phyloP scores from a whole-genome alignment of 2,113 vertebrate genomes.

The Rhea americana region DNA sequence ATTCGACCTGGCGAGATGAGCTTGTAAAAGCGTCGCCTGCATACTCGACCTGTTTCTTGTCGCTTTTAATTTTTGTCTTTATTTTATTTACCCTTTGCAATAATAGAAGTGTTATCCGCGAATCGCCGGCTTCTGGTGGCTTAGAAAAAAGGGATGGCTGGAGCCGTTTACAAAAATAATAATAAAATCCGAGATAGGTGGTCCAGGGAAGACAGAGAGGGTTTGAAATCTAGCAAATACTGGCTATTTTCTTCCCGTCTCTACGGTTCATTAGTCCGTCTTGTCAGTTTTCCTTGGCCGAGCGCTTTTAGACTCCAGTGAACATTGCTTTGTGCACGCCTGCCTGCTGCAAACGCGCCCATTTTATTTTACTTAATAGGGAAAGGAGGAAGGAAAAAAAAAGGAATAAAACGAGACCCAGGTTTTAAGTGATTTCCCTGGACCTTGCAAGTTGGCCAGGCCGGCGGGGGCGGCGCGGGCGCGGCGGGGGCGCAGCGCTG shows the following conservation, averaged over 20 bases:
- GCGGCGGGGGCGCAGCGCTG: no score
- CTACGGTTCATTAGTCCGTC: slow-evolving; percentile 91
- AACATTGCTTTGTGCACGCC: slow-evolving; percentile 88
- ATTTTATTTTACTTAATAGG: slow-evolving; percentile 77
- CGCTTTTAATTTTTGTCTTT: slow-evolving; percentile 92
- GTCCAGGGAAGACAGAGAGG: slow-evolving; percentile 72
- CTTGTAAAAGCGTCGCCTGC: slow-evolving; percentile 89
- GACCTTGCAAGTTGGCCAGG: slow-evolving; percentile 40
- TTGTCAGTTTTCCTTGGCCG: slow-evolving; percentile 91
- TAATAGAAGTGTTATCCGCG: slow-evolving; percentile 63
- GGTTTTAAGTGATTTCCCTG: slow-evolving; percentile 59
- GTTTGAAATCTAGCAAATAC: slow-evolving; percentile 85
- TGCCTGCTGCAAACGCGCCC: slow-evolving; percentile 72
- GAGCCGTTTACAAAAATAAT: slow-evolving; percentile 45
- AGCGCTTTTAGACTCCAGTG: slow-evolving; percentile 90
- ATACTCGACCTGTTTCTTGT: slow-evolving; percentile 96
- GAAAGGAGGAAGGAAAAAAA: background rate
- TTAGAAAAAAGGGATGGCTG: background rate
- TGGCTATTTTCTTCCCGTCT: slow-evolving; percentile 86
- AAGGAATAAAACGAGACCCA: slow-evolving; percentile 57
- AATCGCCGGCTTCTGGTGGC: slow-evolving; percentile 60
- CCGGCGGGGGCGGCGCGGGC: no score
- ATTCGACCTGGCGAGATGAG: slow-evolving; percentile 93
- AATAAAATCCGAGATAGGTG: slow-evolving; percentile 80
- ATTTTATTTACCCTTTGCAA: slow-evolving; percentile 81